phyloP scores from a whole-genome alignment of 2,797 vertebrate species.

The Acipenser transmontanus region DNA sequence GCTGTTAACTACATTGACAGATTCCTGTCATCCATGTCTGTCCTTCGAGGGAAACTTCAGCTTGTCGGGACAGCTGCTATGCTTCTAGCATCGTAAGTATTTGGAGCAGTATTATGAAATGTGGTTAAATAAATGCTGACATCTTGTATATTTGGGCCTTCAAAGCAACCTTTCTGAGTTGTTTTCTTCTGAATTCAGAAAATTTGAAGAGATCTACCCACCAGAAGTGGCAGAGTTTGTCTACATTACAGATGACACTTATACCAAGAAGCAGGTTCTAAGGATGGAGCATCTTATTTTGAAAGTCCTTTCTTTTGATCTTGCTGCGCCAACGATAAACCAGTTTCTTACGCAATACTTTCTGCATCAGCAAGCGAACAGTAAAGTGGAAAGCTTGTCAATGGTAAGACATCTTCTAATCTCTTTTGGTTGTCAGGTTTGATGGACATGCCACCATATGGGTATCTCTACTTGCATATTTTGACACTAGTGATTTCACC shows the following conservation, averaged over 20 bases:
- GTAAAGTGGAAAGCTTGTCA: constrained; percentile 77
- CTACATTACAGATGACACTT: constrained; percentile 98
- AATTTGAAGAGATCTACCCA: constrained; percentile 98
- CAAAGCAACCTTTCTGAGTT: too few relatives aligned
- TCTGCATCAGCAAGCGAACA: constrained; percentile 58
- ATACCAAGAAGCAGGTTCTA: constrained; percentile 95
- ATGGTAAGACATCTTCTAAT: constrained; percentile 64
- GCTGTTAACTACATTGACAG: constrained; percentile 97
- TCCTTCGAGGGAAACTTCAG: constrained; percentile 91
- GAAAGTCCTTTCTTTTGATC: constrained; percentile 93
- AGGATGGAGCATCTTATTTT: constrained; percentile 96
- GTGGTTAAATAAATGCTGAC: neutral
- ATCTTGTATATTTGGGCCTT: too few relatives aligned
- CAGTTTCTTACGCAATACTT: constrained; percentile 96
- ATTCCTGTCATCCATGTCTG: constrained; percentile 97
- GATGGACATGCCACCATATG: too few relatives aligned
- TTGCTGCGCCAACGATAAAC: constrained; percentile 87
- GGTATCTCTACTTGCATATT: too few relatives aligned
- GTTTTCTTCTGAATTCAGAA: constrained; percentile 52
- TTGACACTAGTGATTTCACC: too few relatives aligned
- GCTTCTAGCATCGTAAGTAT: constrained; percentile 91
- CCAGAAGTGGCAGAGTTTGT: constrained; percentile 97
- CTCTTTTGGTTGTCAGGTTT: too few relatives aligned
- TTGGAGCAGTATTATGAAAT: neutral
- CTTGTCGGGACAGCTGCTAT: constrained; percentile 97